Conservation (phyloP, 2,113 vertebrate genomes). For the Zapornia atra region DNA sequence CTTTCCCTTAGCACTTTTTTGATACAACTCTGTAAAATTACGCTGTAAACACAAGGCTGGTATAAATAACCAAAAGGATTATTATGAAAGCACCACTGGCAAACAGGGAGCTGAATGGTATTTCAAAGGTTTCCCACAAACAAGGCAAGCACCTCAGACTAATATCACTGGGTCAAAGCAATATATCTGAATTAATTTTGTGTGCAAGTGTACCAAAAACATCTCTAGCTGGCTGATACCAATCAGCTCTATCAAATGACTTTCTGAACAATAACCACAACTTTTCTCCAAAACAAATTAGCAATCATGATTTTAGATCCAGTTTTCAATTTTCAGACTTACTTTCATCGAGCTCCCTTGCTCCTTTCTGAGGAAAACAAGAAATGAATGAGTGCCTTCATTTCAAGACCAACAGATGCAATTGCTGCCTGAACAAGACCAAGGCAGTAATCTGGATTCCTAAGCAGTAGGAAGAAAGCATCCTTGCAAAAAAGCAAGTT, state of each 20-base stretch:
- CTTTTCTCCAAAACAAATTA: background rate
- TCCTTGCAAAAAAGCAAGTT: background rate
- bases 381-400: background rate
- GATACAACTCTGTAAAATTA: background rate
- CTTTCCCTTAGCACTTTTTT: background rate
- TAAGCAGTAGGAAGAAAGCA: background rate
- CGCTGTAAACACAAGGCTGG: background rate
- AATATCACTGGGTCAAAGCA: background rate
- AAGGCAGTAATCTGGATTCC: background rate
- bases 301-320: background rate
- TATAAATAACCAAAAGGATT: background rate
- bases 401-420: background rate
- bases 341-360: background rate
- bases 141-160: background rate
- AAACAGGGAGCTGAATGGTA: background rate
- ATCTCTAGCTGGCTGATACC: background rate
- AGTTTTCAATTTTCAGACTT: background rate
- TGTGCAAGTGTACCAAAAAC: background rate
- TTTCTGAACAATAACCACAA: background rate
- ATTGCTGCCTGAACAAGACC: background rate
- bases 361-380: background rate
- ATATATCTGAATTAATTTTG: background rate
- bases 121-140: background rate
- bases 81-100: background rate
- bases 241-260: background rate